Evolutionary conservation across 1,140 invertebrate species (phyloP).

Genomic region (Centruroides vittatus): DNA sequence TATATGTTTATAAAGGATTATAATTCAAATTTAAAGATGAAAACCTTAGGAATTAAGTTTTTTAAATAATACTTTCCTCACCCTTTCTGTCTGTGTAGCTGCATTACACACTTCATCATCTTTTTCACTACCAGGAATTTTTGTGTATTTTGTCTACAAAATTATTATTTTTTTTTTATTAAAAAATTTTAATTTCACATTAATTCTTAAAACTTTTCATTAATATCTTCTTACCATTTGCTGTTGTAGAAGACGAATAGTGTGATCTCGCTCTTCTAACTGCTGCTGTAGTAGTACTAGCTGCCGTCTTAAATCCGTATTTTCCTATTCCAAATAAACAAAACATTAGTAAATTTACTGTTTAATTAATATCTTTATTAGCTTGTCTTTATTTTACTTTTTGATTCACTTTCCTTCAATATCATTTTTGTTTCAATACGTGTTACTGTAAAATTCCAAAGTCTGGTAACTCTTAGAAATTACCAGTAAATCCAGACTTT

Average conservation of each 20-base stretch:
- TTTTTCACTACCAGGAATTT: constrained; percentile 4
- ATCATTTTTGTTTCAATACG: too few relatives aligned
- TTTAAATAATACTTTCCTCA: constrained; percentile 2
- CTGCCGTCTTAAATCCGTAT: constrained; percentile 53
- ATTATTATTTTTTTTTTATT: constrained; percentile 22
- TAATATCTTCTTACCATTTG: constrained; percentile 30
- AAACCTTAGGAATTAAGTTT: too few relatives aligned
- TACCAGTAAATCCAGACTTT: too few relatives aligned
- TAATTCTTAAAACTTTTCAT: background rate
- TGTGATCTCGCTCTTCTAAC: constrained; percentile 52
- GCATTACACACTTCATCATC: constrained; percentile 41
- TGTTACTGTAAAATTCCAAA: too few relatives aligned
- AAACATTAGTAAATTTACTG: too few relatives aligned
- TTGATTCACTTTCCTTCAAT: too few relatives aligned
- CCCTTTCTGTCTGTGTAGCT: constrained; percentile 50
- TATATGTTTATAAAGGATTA: too few relatives aligned
- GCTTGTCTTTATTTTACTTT: too few relatives aligned
- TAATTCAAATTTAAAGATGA: too few relatives aligned
- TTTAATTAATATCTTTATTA: too few relatives aligned
- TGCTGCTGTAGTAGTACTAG: constrained; percentile 35
- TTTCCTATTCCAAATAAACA: constrained; percentile 35
- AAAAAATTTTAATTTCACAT: constrained; percentile 22
- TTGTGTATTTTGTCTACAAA: constrained; percentile 17
- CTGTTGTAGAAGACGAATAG: constrained; percentile 48
- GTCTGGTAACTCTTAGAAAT: too few relatives aligned